Evolutionary conservation across 1,140 invertebrate species (phyloP).

Genomic region (Philotrypesis tridentata): DNA sequence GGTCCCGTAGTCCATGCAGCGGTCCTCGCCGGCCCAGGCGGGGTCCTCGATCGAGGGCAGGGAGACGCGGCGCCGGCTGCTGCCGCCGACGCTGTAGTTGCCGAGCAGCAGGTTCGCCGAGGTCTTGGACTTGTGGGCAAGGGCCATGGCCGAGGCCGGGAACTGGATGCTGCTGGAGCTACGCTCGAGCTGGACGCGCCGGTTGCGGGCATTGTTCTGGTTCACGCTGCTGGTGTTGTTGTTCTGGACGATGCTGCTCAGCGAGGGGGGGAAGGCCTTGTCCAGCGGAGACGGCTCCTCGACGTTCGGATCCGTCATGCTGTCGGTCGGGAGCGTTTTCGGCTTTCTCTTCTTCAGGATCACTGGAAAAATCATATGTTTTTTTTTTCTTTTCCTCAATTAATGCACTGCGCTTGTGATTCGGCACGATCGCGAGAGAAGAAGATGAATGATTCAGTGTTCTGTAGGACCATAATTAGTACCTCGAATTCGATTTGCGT

Average conservation of each 20-base stretch:
- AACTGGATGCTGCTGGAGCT: constrained; percentile 62
- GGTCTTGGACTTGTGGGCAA: constrained; percentile 55
- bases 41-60: constrained; percentile 31
- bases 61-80: neutral
- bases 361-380: constrained; percentile 36
- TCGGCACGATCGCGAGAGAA: no score
- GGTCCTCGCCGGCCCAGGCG: constrained; percentile 51
- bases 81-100: constrained; percentile 53
- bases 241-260: neutral
- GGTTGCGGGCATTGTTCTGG: constrained; percentile 45
- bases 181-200: constrained; percentile 59
- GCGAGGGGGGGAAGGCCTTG: neutral
- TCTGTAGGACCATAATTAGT: no score
- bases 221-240: neutral
- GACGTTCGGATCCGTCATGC: constrained; percentile 3
- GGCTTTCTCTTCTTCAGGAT: neutral
- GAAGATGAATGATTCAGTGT: no score
- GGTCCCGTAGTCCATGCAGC: constrained; percentile 82
- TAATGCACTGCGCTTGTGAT: no score
- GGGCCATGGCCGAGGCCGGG: constrained; percentile 48
- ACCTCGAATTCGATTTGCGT: no score
- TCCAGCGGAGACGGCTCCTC: neutral
- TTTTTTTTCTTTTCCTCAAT: neutral
- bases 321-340: neutral
- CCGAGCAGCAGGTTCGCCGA: constrained; percentile 60